These are phyloP conservation scores for Onychomys leucogaster DNA, from an alignment of 2,797 vertebrate species.

Conservation along the genomic window DNA sequence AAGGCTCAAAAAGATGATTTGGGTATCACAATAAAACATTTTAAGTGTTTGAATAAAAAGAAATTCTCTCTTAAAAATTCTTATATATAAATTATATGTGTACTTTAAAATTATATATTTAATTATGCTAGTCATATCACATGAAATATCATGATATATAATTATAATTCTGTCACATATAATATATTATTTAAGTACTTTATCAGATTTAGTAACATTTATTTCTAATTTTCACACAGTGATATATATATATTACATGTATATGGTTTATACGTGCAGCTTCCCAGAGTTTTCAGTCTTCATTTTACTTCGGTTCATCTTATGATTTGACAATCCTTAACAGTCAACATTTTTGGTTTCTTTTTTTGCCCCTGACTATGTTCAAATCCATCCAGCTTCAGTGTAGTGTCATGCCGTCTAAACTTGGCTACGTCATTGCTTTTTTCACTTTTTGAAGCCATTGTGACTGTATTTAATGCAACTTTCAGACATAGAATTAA, in stretches of 20 bases:
- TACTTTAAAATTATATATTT: conserved; percentile 17
- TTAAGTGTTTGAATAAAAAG: not conserved
- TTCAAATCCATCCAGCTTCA: not conserved
- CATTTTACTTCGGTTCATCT: conserved; percentile 6
- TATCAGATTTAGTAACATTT: conserved; percentile 1
- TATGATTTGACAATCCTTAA: not conserved
- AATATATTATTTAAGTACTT: not conserved
- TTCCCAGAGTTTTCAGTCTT: not conserved
- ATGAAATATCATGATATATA: not conserved
- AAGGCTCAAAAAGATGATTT: conserved; percentile 1
- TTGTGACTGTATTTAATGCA: not conserved
- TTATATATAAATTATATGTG: not conserved
- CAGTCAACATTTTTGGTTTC: not conserved
- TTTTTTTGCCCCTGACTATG: not conserved
- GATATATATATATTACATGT: too few species aligned
- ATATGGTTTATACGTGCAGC: not conserved
- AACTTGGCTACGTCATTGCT: not conserved
- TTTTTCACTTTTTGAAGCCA: not conserved
- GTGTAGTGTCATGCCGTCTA: not conserved
- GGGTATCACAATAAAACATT: conserved; percentile 22
- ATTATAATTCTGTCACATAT: not conserved
- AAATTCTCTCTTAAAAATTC: not conserved
- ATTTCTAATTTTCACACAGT: not conserved
- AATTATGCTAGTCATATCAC: not conserved
- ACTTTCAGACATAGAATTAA: conserved; percentile 48